Evolutionary conservation across 2,113 vertebrate genomes (phyloP).

Genomic region (Melanerpes formicivorus): DNA sequence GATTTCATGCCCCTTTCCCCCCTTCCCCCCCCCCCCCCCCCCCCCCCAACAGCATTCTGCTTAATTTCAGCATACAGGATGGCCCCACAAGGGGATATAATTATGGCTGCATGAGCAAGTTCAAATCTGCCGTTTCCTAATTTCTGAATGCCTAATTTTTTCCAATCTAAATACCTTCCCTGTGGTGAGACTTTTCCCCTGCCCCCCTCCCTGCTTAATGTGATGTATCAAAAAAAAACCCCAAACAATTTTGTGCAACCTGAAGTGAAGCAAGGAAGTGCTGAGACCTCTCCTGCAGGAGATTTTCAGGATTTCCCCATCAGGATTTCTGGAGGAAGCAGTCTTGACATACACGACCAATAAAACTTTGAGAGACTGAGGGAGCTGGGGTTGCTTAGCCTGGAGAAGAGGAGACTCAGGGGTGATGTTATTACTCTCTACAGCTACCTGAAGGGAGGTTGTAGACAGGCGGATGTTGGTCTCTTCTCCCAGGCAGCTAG

Average conservation of each 20-base stretch:
- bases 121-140: conserved; percentile 5
- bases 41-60: neutral
- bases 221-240: neutral
- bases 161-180: neutral
- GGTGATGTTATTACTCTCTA: too few species aligned
- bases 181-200: neutral
- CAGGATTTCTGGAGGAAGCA: neutral
- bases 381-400: too few species aligned
- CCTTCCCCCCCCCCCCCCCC: too few species aligned
- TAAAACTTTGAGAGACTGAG: neutral
- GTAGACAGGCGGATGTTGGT: too few species aligned
- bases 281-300: neutral
- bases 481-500: too few species aligned
- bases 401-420: too few species aligned
- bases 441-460: too few species aligned
- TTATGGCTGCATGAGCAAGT: conserved; percentile 16
- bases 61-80: neutral
- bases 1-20: neutral
- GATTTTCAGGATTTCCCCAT: neutral
- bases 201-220: too few species aligned
- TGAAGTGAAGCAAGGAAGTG: neutral
- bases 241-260: neutral
- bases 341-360: neutral
- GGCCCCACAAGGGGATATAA: neutral
- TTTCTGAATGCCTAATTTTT: neutral